phyloP scores from a whole-genome alignment of 2,113 vertebrate species.

The Motacilla alba region DNA sequence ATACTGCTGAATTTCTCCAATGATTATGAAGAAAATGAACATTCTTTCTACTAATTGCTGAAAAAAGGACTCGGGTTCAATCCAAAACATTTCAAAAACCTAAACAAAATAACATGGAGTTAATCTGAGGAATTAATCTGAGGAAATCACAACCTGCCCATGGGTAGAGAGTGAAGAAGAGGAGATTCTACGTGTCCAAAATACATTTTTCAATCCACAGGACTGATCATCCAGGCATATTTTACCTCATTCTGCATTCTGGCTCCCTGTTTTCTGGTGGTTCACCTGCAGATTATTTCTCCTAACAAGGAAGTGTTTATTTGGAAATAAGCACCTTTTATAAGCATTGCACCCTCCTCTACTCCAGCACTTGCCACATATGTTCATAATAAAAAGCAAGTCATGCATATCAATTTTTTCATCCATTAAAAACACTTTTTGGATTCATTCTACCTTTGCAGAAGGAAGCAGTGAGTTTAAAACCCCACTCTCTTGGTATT shows the following conservation, averaged over 20 bases:
- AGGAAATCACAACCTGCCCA: neutral
- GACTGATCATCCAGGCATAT: neutral
- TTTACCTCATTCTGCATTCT: neutral
- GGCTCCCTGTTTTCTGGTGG: neutral
- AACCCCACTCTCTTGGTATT: conserved; percentile 9
- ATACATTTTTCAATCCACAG: neutral
- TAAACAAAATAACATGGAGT: neutral
- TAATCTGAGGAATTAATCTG: neutral
- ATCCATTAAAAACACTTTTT: neutral
- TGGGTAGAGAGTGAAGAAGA: neutral
- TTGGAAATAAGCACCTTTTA: neutral
- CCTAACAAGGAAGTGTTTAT: neutral
- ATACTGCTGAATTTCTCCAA: neutral
- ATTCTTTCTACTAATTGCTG: neutral
- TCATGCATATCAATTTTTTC: neutral
- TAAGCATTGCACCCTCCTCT: neutral
- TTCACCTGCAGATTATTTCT: neutral
- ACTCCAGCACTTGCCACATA: neutral
- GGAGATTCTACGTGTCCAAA: neutral
- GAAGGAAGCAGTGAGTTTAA: neutral
- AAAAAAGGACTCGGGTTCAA: neutral
- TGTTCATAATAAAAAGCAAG: neutral
- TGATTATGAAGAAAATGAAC: neutral
- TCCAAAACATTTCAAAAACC: neutral
- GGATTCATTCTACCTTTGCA: neutral